Base-by-base conservation (phyloP, 2,888 invertebrate species). In the Melipona bicolor region DNA sequence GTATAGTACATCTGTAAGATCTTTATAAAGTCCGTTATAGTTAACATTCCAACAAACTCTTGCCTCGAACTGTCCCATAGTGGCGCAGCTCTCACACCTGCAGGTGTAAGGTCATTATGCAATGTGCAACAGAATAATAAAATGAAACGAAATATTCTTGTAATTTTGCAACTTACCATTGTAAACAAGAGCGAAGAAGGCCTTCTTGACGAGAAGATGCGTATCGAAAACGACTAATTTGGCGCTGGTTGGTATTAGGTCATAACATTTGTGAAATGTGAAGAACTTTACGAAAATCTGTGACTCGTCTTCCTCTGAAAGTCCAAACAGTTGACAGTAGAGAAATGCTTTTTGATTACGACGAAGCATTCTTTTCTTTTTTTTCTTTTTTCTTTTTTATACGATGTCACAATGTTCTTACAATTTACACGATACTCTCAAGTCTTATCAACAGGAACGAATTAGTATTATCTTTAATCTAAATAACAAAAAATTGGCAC, bases 221-320 rank as follows among this genome's bases (percentile, higher is more conserved):
- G 99, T 99, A 95, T 99, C 99, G 95, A 99, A 99, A 84, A 99
- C 99, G 90, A 99, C 99, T 94, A 99, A 96, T 95, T 99, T 99
- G 90, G 99, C 99, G 93, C 99, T 99, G 84, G 99, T 99, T 85
- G 99, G 99, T 94, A 99, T 99, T 95, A 99, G 96, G 96, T 99
- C 99, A 96, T 99, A 99, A 95, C 99, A 99, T 95, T 99, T 99
- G 96, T 99, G 99, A 95, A 99, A 99, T 95, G 98, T 98, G 97
- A 99, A 99, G 96, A 99, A 99, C 95, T 99, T 99, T 92, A 98
- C 98, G 95, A 98, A 99, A 94, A 99, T 99, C 95, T 98, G 98
- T 94, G 98, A 98, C 95, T 99, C 98, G 96, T 99, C 98, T 95
- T 98, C 98, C 96, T 98, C 98, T 98, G 97, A 83, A 96, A 96